Conservation (phyloP, 2,113 vertebrate genomes). For the Stigmatopora argus region DNA sequence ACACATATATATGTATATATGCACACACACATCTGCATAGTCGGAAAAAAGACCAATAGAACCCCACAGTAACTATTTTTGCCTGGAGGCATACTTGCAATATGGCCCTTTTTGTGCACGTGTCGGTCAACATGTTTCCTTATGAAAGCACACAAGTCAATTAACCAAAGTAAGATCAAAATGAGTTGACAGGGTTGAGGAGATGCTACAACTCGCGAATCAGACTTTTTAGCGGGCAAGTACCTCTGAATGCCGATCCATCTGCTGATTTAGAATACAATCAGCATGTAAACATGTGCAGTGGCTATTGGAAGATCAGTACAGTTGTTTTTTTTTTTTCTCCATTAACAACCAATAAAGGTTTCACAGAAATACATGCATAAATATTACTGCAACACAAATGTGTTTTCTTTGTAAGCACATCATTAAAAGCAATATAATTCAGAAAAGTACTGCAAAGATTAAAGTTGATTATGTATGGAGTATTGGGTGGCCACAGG, state of each 20-base stretch:
- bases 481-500: neutral
- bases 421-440: conserved; percentile 21
- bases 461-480: conserved; percentile 4
- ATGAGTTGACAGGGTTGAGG: neutral
- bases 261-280: conserved; percentile 14
- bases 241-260: neutral
- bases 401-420: conserved; percentile 27
- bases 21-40: conserved; percentile 53
- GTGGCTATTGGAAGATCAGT: conserved; percentile 20
- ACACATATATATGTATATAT: conserved; percentile 26
- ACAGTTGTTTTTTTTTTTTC: neutral
- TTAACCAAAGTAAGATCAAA: neutral
- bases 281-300: conserved; percentile 27
- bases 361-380: conserved; percentile 37
- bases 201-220: neutral
- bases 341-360: conserved; percentile 22
- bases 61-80: conserved; percentile 33
- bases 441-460: conserved; percentile 39
- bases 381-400: conserved; percentile 22
- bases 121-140: conserved; percentile 10
- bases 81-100: conserved; percentile 27
- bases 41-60: conserved; percentile 35
- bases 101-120: conserved; percentile 24
- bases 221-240: neutral
- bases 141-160: conserved; percentile 1